Evolutionary conservation across 2,797 vertebrate genomes (phyloP).

Genomic region (Acanthiza pusilla): DNA sequence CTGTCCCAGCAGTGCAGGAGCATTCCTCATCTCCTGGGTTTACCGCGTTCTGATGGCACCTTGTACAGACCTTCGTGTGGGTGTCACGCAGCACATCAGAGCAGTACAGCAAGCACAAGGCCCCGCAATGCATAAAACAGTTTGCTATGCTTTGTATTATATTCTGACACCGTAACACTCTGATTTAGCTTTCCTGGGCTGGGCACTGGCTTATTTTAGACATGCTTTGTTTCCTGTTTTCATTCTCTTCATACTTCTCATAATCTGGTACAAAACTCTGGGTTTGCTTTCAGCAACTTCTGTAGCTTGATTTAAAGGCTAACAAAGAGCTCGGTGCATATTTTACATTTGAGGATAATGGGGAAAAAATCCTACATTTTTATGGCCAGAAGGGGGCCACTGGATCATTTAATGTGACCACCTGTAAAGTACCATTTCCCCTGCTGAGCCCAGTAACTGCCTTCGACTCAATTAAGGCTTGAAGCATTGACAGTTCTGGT

Average conservation of each 20-base stretch:
- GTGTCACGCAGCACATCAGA: accelerated
- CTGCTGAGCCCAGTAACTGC: conserved; percentile 4
- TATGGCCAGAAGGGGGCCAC: conserved; percentile 43
- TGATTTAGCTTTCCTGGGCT: not conserved
- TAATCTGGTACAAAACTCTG: not conserved
- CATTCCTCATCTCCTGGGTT: not conserved
- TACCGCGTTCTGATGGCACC: not conserved
- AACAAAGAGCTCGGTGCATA: conserved; percentile 15
- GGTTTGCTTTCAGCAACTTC: conserved; percentile 29
- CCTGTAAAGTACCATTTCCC: conserved; percentile 20
- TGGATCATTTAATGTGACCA: conserved; percentile 52
- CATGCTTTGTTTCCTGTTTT: conserved; percentile 22
- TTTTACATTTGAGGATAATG: conserved; percentile 31
- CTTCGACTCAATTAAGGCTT: conserved; percentile 22
- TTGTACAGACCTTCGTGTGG: not conserved
- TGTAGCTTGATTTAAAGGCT: conserved; percentile 32
- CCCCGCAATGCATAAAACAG: not conserved
- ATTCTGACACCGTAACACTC: not conserved
- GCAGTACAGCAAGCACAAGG: not conserved
- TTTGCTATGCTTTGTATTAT: not conserved
- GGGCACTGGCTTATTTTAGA: conserved; percentile 4
- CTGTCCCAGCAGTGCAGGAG: not conserved
- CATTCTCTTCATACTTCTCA: not conserved
- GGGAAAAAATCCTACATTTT: conserved; percentile 26
- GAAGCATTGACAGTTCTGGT: conserved; percentile 26